Evolutionary conservation across 2,888 invertebrate species (phyloP).

Genomic region (Trissonchulus sp.): DNA sequence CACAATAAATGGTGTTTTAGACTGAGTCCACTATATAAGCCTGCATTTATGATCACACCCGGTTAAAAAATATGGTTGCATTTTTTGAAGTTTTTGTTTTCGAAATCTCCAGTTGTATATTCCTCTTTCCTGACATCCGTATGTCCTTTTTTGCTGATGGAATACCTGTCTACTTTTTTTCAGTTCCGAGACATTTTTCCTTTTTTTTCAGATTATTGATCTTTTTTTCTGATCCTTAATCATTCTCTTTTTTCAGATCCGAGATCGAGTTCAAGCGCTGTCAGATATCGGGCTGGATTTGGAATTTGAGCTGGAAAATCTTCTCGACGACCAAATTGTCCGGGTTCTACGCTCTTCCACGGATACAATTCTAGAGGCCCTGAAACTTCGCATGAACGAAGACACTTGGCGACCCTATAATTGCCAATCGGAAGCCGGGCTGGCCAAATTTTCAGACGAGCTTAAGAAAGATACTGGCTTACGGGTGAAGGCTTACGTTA

Average conservation of each 20-base stretch:
- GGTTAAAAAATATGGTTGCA: too few species aligned
- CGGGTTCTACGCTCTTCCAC: slow-evolving; percentile 70
- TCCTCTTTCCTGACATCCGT: too few species aligned
- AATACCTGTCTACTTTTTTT: too few species aligned
- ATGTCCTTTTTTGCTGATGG: too few species aligned
- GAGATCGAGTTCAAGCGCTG: slow-evolving; percentile 53
- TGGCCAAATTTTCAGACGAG: slow-evolving; percentile 47
- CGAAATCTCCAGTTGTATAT: too few species aligned
- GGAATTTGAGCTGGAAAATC: slow-evolving; percentile 79
- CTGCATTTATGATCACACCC: too few species aligned
- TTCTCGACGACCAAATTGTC: slow-evolving; percentile 69
- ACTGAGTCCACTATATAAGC: too few species aligned
- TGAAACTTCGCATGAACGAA: slow-evolving; percentile 67
- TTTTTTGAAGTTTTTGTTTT: too few species aligned
- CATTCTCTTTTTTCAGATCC: slow-evolving; percentile 27
- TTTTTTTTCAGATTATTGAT: too few species aligned
- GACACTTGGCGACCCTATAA: slow-evolving; percentile 77
- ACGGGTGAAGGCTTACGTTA: slow-evolving; percentile 7
- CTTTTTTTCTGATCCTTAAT: too few species aligned
- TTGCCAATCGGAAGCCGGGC: slow-evolving; percentile 66
- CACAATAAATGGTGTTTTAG: too few species aligned
- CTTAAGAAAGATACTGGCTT: background rate
- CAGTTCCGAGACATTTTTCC: too few species aligned
- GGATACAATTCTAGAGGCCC: slow-evolving; percentile 73
- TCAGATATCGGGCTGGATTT: slow-evolving; percentile 73